Conservation (phyloP, 2,888 invertebrate genomes). For the Heteromurus nitidus region DNA sequence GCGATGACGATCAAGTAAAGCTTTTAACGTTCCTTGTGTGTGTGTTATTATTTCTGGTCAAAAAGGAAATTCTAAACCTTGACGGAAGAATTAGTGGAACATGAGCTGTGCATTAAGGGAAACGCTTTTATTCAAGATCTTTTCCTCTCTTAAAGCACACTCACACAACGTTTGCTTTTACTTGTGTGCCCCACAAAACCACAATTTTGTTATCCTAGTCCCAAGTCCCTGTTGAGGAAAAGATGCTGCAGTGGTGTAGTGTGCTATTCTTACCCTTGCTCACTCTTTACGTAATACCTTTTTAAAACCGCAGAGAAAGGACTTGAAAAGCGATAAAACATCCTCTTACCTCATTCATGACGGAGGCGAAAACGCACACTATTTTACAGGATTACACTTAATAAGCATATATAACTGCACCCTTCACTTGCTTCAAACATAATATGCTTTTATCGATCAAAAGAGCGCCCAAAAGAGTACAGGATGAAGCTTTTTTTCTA, state of each 20-base stretch:
- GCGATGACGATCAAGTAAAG: too few species aligned
- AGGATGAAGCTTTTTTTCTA: slow-evolving; percentile 13
- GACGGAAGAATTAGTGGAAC: slow-evolving; percentile 30
- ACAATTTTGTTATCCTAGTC: slow-evolving; percentile 44
- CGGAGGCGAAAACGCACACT: not conserved
- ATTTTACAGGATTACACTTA: slow-evolving; percentile 17
- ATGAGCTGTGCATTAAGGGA: slow-evolving; percentile 36
- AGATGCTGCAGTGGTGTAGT: not conserved
- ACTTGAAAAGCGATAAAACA: not conserved
- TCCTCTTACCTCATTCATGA: not conserved
- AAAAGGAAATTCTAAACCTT: slow-evolving; percentile 37
- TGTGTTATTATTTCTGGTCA: slow-evolving; percentile 30
- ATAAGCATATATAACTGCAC: slow-evolving; percentile 2
- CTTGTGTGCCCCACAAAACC: slow-evolving; percentile 43
- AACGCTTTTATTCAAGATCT: slow-evolving; percentile 26
- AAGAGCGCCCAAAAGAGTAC: not conserved
- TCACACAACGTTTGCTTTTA: not conserved
- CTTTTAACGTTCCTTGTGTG: slow-evolving; percentile 2
- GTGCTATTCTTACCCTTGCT: slow-evolving; percentile 18
- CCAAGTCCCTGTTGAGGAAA: too few species aligned
- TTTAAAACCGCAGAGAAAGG: not conserved
- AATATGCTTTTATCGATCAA: slow-evolving; percentile 3
- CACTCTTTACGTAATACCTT: slow-evolving; percentile 19
- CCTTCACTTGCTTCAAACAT: not conserved
- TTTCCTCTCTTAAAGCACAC: not conserved